Conservation (phyloP, 2,888 invertebrate genomes). For the Diogma glabrata region DNA sequence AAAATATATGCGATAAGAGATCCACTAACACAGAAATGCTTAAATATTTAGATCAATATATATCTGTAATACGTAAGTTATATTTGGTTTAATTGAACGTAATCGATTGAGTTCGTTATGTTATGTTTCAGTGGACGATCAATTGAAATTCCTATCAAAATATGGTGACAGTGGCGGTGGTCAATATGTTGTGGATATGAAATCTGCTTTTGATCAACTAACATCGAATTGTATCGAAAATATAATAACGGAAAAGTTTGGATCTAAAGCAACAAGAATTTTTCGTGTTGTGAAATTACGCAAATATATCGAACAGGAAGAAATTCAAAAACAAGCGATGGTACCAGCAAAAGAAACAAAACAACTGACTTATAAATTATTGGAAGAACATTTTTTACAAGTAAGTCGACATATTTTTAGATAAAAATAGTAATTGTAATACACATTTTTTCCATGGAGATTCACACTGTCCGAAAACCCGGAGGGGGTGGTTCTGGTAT, state of each 20-base stretch:
- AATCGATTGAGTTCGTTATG: neutral
- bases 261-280: conserved; percentile 72
- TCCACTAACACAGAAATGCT: conserved; percentile 47
- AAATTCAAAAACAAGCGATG: conserved; percentile 87
- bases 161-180: conserved; percentile 76
- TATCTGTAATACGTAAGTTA: conserved; percentile 54
- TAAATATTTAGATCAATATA: conserved; percentile 64
- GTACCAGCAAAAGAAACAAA: conserved; percentile 89
- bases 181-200: conserved; percentile 63
- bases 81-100: conserved; percentile 20
- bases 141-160: conserved; percentile 59
- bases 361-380: conserved; percentile 68
- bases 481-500: conserved; percentile 58
- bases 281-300: conserved; percentile 71
- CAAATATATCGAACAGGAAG: conserved; percentile 80
- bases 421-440: neutral
- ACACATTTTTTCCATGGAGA: conserved; percentile 38
- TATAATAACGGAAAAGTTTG: conserved; percentile 73
- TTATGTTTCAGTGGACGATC: conserved; percentile 56
- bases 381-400: conserved; percentile 52
- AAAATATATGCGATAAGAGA: conserved; percentile 49
- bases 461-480: conserved; percentile 61
- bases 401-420: conserved; percentile 21
- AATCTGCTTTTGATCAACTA: conserved; percentile 55
- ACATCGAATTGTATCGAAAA: conserved; percentile 62